phyloP scores from a whole-genome alignment of 2,113 vertebrate species.

The Pseudonaja textilis region DNA sequence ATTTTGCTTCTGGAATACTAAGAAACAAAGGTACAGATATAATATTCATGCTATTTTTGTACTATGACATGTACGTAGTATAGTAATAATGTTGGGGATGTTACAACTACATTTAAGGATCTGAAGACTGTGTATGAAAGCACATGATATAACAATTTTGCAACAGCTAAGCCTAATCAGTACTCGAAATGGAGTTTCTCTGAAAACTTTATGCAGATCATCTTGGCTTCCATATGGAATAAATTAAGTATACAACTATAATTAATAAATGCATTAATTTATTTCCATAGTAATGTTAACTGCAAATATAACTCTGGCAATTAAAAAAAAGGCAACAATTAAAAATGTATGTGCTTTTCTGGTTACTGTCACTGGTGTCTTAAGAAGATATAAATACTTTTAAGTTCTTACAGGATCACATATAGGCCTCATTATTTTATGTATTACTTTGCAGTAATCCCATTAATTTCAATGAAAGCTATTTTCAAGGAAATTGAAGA shows the following conservation, averaged over 20 bases:
- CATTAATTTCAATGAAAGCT: background rate
- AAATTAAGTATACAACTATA: background rate
- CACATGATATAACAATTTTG: background rate
- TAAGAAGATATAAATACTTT: background rate
- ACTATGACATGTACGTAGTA: background rate
- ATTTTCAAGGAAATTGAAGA: background rate
- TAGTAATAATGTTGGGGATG: background rate
- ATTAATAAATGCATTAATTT: background rate
- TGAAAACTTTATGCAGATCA: background rate
- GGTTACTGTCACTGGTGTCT: background rate
- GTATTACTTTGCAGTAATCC: background rate
- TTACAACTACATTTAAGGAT: background rate
- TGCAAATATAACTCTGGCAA: background rate
- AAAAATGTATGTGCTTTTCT: background rate
- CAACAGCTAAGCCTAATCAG: background rate
- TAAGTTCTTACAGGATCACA: background rate
- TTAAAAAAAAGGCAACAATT: background rate
- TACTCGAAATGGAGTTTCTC: background rate
- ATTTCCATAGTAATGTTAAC: background rate
- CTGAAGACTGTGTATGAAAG: background rate
- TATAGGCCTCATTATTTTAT: background rate
- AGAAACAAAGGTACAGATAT: conserved; percentile 16
- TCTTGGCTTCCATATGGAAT: background rate
- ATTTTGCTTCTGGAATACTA: conserved; percentile 25
- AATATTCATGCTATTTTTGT: background rate